Conservation (phyloP, 2,113 vertebrate genomes). For the Erpornis zantholeuca region DNA sequence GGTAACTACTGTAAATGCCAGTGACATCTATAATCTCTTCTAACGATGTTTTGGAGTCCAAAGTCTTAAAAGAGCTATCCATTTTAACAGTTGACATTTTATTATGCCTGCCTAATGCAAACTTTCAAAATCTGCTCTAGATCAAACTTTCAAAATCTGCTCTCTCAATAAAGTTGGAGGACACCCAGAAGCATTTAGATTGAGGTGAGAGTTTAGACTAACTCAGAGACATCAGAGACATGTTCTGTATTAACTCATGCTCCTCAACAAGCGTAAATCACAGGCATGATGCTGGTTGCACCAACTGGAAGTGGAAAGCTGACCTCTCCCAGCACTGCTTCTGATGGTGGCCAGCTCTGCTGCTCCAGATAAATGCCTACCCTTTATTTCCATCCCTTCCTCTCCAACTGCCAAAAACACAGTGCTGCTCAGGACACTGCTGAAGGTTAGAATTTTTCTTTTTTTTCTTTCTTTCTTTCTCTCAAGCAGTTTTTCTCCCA, state of each 20-base stretch:
- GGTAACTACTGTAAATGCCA: neutral
- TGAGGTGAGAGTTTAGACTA: neutral
- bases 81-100: neutral
- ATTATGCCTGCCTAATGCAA: neutral
- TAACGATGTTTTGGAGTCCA: neutral
- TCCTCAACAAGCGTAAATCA: neutral
- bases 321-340: neutral
- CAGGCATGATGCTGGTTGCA: fast-evolving
- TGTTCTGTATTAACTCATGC: neutral
- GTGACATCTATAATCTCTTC: neutral
- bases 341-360: neutral
- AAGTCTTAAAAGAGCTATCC: neutral
- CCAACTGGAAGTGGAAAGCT: neutral
- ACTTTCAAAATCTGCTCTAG: neutral
- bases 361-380: neutral
- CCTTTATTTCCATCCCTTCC: neutral
- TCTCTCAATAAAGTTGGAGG: neutral
- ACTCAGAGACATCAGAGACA: neutral
- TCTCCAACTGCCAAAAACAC: neutral
- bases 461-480: neutral
- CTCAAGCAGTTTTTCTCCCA: neutral
- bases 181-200: neutral
- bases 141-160: neutral
- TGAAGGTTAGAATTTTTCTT: neutral
- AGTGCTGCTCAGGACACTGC: fast-evolving